phyloP scores from a whole-genome alignment of 2,888 invertebrate genomes.

The Hylaea fasciaria region DNA sequence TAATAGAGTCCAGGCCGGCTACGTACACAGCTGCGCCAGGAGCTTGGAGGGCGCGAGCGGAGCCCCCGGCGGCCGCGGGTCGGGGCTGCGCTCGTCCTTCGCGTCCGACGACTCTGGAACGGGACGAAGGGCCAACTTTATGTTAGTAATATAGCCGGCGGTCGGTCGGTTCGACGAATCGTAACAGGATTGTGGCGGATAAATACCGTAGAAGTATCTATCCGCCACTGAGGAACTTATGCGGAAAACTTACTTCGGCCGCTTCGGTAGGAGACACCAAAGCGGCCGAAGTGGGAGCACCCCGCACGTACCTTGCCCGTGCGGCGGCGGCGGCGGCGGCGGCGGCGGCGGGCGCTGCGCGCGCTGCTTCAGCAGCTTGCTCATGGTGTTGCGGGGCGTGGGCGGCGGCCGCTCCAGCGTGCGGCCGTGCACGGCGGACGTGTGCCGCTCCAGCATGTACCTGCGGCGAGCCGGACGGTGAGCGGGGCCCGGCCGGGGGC shows the following conservation, averaged over 20 bases:
- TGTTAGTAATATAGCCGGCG: constrained; percentile 37
- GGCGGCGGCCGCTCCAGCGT: constrained; percentile 78
- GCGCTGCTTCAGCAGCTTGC: constrained; percentile 80
- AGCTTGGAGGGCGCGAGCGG: constrained; percentile 55
- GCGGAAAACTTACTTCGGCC: too few species aligned
- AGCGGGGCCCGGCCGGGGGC: too few species aligned
- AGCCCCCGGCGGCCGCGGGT: constrained; percentile 39
- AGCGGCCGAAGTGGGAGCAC: too few species aligned
- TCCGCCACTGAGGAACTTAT: too few species aligned
- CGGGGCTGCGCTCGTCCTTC: constrained; percentile 53
- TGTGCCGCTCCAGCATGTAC: constrained; percentile 80
- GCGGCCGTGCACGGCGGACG: constrained; percentile 70
- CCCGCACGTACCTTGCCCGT: too few species aligned
- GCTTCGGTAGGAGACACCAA: too few species aligned
- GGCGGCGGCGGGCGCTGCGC: constrained; percentile 52
- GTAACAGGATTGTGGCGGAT: too few species aligned
- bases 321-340: constrained; percentile 1
- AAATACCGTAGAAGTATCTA: too few species aligned
- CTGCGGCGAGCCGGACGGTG: constrained; percentile 42
- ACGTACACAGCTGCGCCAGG: constrained; percentile 61
- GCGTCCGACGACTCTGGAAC: constrained; percentile 41
- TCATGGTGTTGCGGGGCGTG: constrained; percentile 81
- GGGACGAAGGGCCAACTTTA: background rate
- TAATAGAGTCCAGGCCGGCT: background rate
- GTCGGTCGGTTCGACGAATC: too few species aligned